A percentile compares a stretch with the other conserved stretches of the same genome.
phyloP scores from a whole-genome alignment of 2,888 invertebrate species.

The Meliscaeva auricollis region DNA sequence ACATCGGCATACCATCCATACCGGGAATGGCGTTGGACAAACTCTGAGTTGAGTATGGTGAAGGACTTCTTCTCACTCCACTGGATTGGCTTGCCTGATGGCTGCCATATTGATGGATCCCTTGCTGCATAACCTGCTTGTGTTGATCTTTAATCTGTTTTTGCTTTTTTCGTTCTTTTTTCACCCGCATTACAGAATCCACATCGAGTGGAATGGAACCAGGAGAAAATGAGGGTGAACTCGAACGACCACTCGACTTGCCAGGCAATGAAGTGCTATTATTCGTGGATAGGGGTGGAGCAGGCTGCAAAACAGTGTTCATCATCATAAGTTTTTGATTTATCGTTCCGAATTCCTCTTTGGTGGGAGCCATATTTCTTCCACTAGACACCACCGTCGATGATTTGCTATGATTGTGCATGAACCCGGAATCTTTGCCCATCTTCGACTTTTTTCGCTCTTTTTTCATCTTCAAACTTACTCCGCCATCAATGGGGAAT shows the following conservation, averaged over 20 bases:
- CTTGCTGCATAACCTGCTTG: constrained; percentile 45
- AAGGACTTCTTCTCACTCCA: constrained; percentile 36
- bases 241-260: constrained; percentile 12
- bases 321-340: constrained; percentile 85
- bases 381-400: neutral
- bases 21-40: constrained; percentile 80
- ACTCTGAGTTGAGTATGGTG: constrained; percentile 82
- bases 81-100: constrained; percentile 6
- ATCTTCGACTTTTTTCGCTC: constrained; percentile 79
- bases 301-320: constrained; percentile 78
- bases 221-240: constrained; percentile 30
- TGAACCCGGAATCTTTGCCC: constrained; percentile 53
- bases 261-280: constrained; percentile 1
- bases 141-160: constrained; percentile 41
- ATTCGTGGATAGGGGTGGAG: constrained; percentile 78
- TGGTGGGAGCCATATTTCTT: constrained; percentile 74
- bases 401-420: constrained; percentile 41
- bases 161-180: constrained; percentile 60
- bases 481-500: constrained; percentile 63
- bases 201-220: constrained; percentile 29
- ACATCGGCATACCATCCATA: constrained; percentile 79
- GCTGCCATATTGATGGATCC: constrained; percentile 1
- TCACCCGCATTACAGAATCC: constrained; percentile 10
- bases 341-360: constrained; percentile 78
- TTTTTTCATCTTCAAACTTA: constrained; percentile 78